These are phyloP conservation scores for Pyrocoelia pectoralis DNA, from an alignment of 2,888 invertebrate species.

Conservation along the genomic window DNA sequence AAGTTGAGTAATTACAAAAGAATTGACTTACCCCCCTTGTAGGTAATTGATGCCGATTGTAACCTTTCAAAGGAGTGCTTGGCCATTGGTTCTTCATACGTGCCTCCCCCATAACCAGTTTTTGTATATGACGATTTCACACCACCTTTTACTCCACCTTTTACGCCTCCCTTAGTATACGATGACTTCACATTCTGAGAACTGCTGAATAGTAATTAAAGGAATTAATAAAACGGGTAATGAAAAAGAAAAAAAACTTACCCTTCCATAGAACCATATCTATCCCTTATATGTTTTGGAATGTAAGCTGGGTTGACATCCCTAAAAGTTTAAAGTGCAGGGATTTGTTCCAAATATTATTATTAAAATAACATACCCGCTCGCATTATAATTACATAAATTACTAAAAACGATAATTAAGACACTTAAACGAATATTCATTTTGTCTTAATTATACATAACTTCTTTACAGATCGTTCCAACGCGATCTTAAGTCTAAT, in stretches of 20 bases:
- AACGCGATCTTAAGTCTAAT: not conserved
- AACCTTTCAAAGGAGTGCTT: not conserved
- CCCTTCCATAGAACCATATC: slow-evolving; percentile 9
- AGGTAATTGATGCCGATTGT: not conserved
- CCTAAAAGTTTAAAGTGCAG: slow-evolving; percentile 4
- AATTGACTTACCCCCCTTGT: slow-evolving; percentile 2
- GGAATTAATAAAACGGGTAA: too few relatives aligned
- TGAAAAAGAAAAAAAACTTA: not conserved
- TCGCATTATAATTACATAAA: not conserved
- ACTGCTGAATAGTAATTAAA: too few relatives aligned
- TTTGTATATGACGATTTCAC: not conserved
- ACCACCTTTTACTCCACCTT: not conserved
- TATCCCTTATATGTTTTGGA: slow-evolving; percentile 15
- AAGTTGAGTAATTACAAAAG: not conserved
- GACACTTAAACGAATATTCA: not conserved
- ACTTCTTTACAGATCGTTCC: not conserved
- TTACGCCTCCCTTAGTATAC: not conserved
- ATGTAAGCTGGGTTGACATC: slow-evolving; percentile 11
- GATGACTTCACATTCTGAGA: not conserved
- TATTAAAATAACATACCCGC: slow-evolving; percentile 12
- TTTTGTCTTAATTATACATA: not conserved
- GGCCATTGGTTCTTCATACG: not conserved
- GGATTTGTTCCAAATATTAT: not conserved
- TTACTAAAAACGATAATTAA: not conserved
- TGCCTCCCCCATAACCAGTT: not conserved